Conservation (phyloP, 2,888 invertebrate species). For the Sipunculus nudus region DNA sequence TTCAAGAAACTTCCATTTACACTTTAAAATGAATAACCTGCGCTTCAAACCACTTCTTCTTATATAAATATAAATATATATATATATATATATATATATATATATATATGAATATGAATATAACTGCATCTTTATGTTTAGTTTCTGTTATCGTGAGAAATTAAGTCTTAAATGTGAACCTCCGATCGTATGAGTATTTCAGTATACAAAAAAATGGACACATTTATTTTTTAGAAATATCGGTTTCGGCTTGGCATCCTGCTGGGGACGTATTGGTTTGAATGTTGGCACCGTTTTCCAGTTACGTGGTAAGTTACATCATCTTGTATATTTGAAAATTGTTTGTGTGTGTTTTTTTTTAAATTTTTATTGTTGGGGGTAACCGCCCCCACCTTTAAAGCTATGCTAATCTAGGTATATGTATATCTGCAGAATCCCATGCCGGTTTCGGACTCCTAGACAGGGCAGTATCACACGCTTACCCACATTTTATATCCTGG, state of each 20-base stretch:
- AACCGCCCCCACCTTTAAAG: too few species aligned
- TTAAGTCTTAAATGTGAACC: too few species aligned
- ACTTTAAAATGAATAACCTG: background rate
- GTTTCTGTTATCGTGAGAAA: too few species aligned
- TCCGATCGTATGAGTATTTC: too few species aligned
- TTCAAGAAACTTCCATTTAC: too few species aligned
- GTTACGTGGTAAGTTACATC: slow-evolving; percentile 50
- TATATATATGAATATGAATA: background rate
- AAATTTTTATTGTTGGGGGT: background rate
- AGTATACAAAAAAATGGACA: too few species aligned
- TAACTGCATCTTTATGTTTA: background rate
- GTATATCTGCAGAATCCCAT: too few species aligned
- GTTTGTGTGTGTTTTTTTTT: background rate
- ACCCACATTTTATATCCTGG: too few species aligned
- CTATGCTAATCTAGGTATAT: too few species aligned
- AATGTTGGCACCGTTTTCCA: slow-evolving; percentile 57
- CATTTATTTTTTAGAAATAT: slow-evolving; percentile 43
- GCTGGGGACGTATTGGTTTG: slow-evolving; percentile 58
- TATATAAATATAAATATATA: background rate
- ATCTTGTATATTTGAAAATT: background rate
- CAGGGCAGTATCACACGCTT: too few species aligned
- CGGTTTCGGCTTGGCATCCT: slow-evolving; percentile 55
- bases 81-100: background rate
- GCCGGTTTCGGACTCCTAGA: too few species aligned
- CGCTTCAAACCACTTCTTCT: background rate